phyloP scores from a whole-genome alignment of 1,140 invertebrate genomes.

The Schlechtendalia chinensis region DNA sequence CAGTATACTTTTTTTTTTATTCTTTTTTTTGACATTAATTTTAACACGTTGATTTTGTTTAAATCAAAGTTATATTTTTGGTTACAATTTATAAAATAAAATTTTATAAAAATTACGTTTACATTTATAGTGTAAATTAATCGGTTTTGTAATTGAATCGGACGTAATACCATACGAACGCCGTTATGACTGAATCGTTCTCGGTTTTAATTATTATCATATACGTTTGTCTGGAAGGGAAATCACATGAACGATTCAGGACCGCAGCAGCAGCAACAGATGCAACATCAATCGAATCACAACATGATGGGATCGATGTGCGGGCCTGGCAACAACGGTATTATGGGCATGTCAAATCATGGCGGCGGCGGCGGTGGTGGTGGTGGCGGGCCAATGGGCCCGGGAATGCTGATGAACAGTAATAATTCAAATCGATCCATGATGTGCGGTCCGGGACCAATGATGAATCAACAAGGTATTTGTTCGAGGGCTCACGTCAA shows the following conservation, averaged over 20 bases:
- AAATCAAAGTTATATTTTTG: too few relatives aligned
- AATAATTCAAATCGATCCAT: slow-evolving; percentile 29
- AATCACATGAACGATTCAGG: slow-evolving; percentile 37
- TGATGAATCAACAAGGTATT: slow-evolving; percentile 46
- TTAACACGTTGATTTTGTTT: too few relatives aligned
- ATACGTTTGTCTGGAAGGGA: neutral
- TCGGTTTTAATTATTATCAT: too few relatives aligned
- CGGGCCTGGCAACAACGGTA: slow-evolving; percentile 34
- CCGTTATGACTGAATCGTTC: too few relatives aligned
- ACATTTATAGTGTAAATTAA: too few relatives aligned
- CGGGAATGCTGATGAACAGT: slow-evolving; percentile 32
- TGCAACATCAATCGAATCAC: slow-evolving; percentile 31
- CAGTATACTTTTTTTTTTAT: too few relatives aligned
- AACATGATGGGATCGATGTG: slow-evolving; percentile 32
- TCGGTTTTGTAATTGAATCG: too few relatives aligned
- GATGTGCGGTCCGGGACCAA: slow-evolving; percentile 27
- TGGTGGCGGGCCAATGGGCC: slow-evolving; percentile 40
- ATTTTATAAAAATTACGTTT: too few relatives aligned
- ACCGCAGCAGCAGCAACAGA: slow-evolving; percentile 8
- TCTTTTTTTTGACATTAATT: too few relatives aligned
- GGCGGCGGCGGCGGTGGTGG: slow-evolving; percentile 7
- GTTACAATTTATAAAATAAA: too few relatives aligned
- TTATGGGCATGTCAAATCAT: slow-evolving; percentile 33
- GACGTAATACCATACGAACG: too few relatives aligned
- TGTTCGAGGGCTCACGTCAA: too few relatives aligned